A percentile compares a stretch with the other conserved stretches of the same genome.
phyloP scores from a whole-genome alignment of 1,140 invertebrate species.

The Polyergus mexicanus region DNA sequence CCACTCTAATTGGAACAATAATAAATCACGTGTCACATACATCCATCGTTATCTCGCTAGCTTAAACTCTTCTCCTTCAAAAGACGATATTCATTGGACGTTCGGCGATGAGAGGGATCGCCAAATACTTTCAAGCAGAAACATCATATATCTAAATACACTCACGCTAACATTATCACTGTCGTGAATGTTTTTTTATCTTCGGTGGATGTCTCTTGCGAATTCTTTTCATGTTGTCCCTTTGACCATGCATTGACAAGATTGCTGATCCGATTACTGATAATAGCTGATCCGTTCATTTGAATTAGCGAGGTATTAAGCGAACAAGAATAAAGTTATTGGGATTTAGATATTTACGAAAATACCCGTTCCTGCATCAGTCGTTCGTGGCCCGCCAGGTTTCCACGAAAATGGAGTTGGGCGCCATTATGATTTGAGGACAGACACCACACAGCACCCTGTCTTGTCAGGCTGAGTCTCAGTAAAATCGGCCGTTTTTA shows the following conservation, averaged over 20 bases:
- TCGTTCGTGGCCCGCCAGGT: conserved; percentile 24
- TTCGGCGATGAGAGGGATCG: conserved; percentile 6
- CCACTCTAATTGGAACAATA: conserved; percentile 9
- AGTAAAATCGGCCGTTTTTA: conserved; percentile 13
- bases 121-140: conserved; percentile 24
- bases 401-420: conserved; percentile 55
- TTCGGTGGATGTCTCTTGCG: conserved; percentile 77
- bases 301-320: conserved; percentile 20
- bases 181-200: conserved; percentile 74
- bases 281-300: conserved; percentile 20
- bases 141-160: background rate
- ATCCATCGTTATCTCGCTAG: background rate
- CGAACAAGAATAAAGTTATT: background rate
- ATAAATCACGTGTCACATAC: background rate
- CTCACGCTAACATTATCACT: conserved; percentile 69
- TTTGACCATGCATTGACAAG: conserved; percentile 5
- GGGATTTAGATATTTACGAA: conserved; percentile 38
- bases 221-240: conserved; percentile 78
- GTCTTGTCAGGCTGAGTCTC: background rate
- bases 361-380: conserved; percentile 22
- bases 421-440: conserved; percentile 68
- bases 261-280: background rate
- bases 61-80: background rate
- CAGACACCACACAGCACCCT: conserved; percentile 8
- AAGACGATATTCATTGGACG: background rate